Evolutionary conservation across 23 tunicate species (phyloP).

Genomic region (Trididemnum miniatum): DNA sequence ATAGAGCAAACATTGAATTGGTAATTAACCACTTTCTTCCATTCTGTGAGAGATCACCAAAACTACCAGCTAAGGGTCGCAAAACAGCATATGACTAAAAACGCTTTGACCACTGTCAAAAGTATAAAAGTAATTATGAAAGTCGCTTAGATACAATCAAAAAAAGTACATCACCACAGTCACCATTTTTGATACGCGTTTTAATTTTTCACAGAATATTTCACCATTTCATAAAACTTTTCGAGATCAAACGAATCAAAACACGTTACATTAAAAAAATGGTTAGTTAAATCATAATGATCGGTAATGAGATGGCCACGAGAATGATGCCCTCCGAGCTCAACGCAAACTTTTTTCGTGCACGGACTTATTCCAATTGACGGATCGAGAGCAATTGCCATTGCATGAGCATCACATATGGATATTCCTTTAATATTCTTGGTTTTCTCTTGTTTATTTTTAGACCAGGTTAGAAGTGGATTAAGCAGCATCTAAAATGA

Average conservation of each 20-base stretch:
- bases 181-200: too few species aligned
- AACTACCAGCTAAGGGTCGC: too few species aligned
- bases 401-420: constrained; percentile 74
- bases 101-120: too few species aligned
- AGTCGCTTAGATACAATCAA: too few species aligned
- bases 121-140: too few species aligned
- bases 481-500: not conserved
- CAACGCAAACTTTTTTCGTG: constrained; percentile 14
- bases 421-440: constrained; percentile 41
- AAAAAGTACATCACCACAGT: too few species aligned
- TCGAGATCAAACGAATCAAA: constrained; percentile 32
- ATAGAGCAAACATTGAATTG: too few species aligned
- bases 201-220: not conserved
- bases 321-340: constrained; percentile 45
- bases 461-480: not conserved
- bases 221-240: constrained; percentile 12
- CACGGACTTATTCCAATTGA: constrained; percentile 22
- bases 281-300: not conserved
- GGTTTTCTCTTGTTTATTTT: not conserved
- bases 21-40: too few species aligned
- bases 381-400: constrained; percentile 62
- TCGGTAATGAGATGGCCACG: constrained; percentile 47
- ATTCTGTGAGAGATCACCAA: too few species aligned
- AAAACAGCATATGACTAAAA: too few species aligned
- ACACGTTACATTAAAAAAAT: constrained; percentile 3